These are phyloP conservation scores for Chanos chanos DNA, from an alignment of 2,797 vertebrate genomes.

Conservation along the genomic window DNA sequence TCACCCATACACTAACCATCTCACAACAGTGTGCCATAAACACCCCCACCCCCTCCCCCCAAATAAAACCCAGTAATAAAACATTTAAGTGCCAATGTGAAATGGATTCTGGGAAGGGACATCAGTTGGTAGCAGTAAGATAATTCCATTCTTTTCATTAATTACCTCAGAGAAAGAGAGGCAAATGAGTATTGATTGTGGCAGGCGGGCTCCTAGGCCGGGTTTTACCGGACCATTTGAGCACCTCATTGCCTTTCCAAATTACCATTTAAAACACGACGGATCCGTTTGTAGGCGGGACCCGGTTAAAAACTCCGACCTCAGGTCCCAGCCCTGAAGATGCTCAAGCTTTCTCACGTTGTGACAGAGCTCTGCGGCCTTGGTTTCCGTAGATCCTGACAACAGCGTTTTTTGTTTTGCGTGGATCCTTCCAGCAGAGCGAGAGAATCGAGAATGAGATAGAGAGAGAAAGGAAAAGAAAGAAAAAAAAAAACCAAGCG, in stretches of 20 bases:
- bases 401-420: background rate
- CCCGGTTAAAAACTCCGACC: conserved; percentile 58
- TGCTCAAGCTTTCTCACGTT: too few species aligned
- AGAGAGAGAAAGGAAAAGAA: background rate
- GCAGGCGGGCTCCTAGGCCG: conserved; percentile 53
- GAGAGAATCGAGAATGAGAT: background rate
- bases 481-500: background rate
- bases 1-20: too few species aligned
- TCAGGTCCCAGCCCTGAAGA: too few species aligned
- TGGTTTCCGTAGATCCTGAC: too few species aligned
- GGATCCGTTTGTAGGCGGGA: conserved; percentile 59
- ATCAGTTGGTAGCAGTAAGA: conserved; percentile 67
- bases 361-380: too few species aligned
- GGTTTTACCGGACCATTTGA: conserved; percentile 59
- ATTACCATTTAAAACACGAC: conserved; percentile 71
- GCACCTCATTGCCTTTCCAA: conserved; percentile 68
- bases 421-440: background rate
- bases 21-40: too few species aligned
- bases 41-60: too few species aligned
- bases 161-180: conserved; percentile 62
- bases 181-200: conserved; percentile 75
- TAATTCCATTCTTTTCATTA: conserved; percentile 69
- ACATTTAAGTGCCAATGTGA: conserved; percentile 60
- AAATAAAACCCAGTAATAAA: conserved; percentile 56
- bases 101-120: conserved; percentile 48